These are phyloP conservation scores for Drosophila tani DNA, from an alignment of 1,140 invertebrate species.

Conservation along the genomic window DNA sequence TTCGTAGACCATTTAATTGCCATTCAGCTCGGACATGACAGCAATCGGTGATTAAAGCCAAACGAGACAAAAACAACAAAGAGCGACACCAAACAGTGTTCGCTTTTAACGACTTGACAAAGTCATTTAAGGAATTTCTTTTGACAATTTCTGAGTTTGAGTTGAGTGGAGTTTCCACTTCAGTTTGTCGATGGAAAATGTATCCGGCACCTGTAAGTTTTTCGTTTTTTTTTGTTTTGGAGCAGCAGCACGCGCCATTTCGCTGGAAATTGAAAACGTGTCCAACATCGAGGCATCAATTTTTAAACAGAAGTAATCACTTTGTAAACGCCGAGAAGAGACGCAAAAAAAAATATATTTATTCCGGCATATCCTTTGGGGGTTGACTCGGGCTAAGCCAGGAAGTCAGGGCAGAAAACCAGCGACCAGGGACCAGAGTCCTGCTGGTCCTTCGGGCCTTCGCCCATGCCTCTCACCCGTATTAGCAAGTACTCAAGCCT, in stretches of 20 bases:
- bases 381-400: constrained; percentile 57
- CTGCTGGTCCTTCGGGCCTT: constrained; percentile 26
- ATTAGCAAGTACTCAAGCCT: constrained; percentile 55
- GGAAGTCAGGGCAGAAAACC: constrained; percentile 17
- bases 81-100: constrained; percentile 41
- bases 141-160: constrained; percentile 50
- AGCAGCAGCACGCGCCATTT: constrained; percentile 40
- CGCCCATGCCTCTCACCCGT: neutral
- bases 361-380: constrained; percentile 46
- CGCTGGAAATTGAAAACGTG: constrained; percentile 82
- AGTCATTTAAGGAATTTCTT: constrained; percentile 59
- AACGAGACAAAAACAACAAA: constrained; percentile 36
- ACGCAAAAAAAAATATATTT: constrained; percentile 26
- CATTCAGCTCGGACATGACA: constrained; percentile 57
- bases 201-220: constrained; percentile 40
- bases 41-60: constrained; percentile 56
- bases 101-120: constrained; percentile 66
- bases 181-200: constrained; percentile 31
- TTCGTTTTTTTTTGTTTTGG: neutral
- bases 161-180: constrained; percentile 20
- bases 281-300: constrained; percentile 82
- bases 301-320: constrained; percentile 84
- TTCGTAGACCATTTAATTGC: constrained; percentile 73
- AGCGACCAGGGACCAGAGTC: constrained; percentile 37
- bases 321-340: constrained; percentile 75